Base-by-base conservation (phyloP, 2,797 vertebrate species). In the Aplochiton taeniatus region DNA sequence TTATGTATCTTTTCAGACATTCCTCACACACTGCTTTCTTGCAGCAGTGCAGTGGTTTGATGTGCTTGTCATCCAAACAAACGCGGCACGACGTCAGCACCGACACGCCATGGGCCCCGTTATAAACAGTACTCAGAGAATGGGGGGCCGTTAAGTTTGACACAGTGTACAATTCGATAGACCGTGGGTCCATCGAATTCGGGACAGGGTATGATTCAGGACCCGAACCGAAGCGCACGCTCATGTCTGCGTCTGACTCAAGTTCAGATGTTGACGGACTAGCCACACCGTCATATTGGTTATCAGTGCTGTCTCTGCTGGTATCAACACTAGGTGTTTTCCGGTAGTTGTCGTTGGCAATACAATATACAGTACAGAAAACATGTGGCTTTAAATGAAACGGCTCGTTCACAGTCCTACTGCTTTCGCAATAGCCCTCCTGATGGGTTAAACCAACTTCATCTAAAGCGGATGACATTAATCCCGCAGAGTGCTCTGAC, bases 1-100 rank as follows among this genome's bases (percentile, higher is more conserved):
- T 96, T 91, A 98, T 93, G 90, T 98, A 98, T 80, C 93, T 86
- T 78, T 92, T 94, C 83, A 99, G 90, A 82, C 97, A 99, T 79
- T 97, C 97, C 63, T 96, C 94, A 76, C 97, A 99, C 80, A 98
- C 94, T 43, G 93, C 90, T 87, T 94, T 96, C 86, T 93, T 94
- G 92, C 97, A 98, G 91, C 97, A 99, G 70, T 93, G 90, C 74
- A 98, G 82, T 47, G 95, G 94, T 79, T 92, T 91, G 87, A 95
- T 94, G 75, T 92, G 88, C 84, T 94, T 95, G 63, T 92, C 89
- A 72, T 97, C 95, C 83, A 99, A 89, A 86, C 97, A 98, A 89
- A 98, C 94, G 66, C 95, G 94, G 85, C 97, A 99, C 71, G 88
- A 88, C 73, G 94, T 88, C 76, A 92, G 51, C 70, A 91, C 82